These are phyloP conservation scores for Orthosia incerta DNA, from an alignment of 2,888 invertebrate genomes.

Conservation along the genomic window DNA sequence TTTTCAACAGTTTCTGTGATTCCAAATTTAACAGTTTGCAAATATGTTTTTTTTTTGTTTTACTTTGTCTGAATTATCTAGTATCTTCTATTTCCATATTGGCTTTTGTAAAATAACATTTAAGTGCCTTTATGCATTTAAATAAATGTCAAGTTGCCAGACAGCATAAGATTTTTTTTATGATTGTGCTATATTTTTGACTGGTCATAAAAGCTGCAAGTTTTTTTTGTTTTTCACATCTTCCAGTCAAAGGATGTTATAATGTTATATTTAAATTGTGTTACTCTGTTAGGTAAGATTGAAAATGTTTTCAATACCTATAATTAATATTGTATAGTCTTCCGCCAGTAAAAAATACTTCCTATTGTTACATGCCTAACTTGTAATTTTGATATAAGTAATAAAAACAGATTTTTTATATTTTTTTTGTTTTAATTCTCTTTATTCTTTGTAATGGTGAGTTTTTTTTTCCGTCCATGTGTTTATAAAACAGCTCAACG, in stretches of 20 bases:
- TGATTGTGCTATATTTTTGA: constrained; percentile 25
- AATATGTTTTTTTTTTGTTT: not conserved
- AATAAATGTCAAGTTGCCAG: not conserved
- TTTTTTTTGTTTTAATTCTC: constrained; percentile 31
- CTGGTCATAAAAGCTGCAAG: not conserved
- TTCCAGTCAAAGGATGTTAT: not conserved
- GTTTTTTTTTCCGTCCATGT: too few species aligned
- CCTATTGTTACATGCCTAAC: constrained; percentile 46
- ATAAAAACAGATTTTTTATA: constrained; percentile 46
- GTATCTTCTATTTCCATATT: not conserved
- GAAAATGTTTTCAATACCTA: not conserved
- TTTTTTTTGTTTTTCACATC: not conserved
- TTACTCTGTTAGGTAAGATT: constrained; percentile 9
- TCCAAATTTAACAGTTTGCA: not conserved
- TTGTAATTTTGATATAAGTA: constrained; percentile 50
- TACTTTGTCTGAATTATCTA: not conserved
- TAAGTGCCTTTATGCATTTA: constrained; percentile 2
- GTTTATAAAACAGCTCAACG: too few species aligned
- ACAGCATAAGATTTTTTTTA: constrained; percentile 4
- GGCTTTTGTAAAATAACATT: not conserved
- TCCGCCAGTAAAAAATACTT: constrained; percentile 10
- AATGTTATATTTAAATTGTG: not conserved
- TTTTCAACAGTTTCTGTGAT: not conserved
- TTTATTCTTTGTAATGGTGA: not conserved
- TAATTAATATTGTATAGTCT: constrained; percentile 5